Evolutionary conservation across 2,797 vertebrate species (phyloP).

Genomic region (Microctenopoma lineatum): DNA sequence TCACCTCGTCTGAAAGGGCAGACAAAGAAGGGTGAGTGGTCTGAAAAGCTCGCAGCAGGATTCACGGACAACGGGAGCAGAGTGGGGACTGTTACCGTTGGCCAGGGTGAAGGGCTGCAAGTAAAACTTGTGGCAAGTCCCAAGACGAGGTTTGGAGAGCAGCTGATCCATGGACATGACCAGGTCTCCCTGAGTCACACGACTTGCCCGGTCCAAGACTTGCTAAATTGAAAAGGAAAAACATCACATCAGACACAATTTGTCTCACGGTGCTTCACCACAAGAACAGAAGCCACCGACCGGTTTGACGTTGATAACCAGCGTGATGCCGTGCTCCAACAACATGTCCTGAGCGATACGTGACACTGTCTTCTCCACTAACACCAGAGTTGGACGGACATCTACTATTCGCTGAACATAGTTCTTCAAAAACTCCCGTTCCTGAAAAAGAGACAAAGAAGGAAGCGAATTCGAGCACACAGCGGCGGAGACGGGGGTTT

Average conservation of each 20-base stretch:
- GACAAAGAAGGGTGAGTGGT: not conserved
- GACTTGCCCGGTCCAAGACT: slow-evolving; percentile 95
- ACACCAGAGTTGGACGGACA: slow-evolving; percentile 93
- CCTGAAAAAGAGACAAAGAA: slow-evolving; percentile 75
- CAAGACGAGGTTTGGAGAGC: slow-evolving; percentile 95
- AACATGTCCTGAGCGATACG: slow-evolving; percentile 99
- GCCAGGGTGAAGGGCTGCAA: slow-evolving; percentile 94
- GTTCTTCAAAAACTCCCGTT: slow-evolving; percentile 97
- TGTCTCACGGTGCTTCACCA: no score
- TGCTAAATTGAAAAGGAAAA: slow-evolving; percentile 80
- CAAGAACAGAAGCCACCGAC: slow-evolving; percentile 78
- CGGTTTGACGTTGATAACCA: slow-evolving; percentile 97
- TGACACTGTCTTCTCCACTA: slow-evolving; percentile 98
- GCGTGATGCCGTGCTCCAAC: slow-evolving; percentile 95
- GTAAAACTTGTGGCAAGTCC: slow-evolving; percentile 98
- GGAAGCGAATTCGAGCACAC: not conserved
- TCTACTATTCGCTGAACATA: slow-evolving; percentile 97
- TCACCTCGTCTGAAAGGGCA: slow-evolving; percentile 86
- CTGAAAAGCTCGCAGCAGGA: accelerated
- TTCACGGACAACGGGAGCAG: not conserved
- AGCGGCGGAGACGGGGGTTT: not conserved
- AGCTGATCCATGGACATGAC: slow-evolving; percentile 99
- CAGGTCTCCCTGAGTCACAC: slow-evolving; percentile 97
- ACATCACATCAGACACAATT: not conserved
- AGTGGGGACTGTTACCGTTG: slow-evolving; percentile 83